Conservation (phyloP, 1,140 invertebrate species). For the Drosophila elegans region DNA sequence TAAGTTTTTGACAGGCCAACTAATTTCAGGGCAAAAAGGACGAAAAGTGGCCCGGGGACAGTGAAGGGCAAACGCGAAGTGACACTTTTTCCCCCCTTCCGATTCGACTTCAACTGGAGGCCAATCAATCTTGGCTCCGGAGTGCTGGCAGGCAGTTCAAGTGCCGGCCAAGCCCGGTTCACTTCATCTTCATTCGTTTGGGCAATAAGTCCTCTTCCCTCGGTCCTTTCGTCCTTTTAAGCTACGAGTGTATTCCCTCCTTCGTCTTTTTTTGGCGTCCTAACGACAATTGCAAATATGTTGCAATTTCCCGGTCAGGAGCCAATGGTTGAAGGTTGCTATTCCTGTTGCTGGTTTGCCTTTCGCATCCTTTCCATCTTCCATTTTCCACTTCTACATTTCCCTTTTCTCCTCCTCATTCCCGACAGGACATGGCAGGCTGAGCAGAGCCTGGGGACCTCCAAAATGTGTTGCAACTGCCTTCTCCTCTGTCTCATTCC, state of each 20-base stretch:
- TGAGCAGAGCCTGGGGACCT: slow-evolving; percentile 48
- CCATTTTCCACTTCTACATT: slow-evolving; percentile 5
- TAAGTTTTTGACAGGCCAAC: slow-evolving; percentile 51
- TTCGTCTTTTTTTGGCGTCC: slow-evolving; percentile 20
- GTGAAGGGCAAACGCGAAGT: slow-evolving; percentile 38
- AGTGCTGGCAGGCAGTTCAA: slow-evolving; percentile 52
- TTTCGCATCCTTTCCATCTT: background rate
- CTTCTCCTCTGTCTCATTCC: slow-evolving; percentile 18
- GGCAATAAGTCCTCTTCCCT: slow-evolving; percentile 49
- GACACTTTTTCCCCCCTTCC: slow-evolving; percentile 35
- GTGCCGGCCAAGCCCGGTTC: slow-evolving; percentile 34
- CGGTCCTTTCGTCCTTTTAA: slow-evolving; percentile 1
- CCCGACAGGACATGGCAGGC: slow-evolving; percentile 50
- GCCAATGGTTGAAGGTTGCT: slow-evolving; percentile 26
- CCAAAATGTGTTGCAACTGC: slow-evolving; percentile 68
- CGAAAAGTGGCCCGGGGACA: slow-evolving; percentile 17
- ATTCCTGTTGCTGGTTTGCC: slow-evolving; percentile 28
- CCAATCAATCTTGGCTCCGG: slow-evolving; percentile 57
- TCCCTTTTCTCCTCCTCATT: slow-evolving; percentile 1
- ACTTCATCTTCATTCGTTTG: slow-evolving; percentile 80
- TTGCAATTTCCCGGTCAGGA: slow-evolving; percentile 70
- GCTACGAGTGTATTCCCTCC: slow-evolving; percentile 7
- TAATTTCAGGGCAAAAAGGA: slow-evolving; percentile 46
- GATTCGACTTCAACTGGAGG: slow-evolving; percentile 12
- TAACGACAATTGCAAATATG: slow-evolving; percentile 80